Conservation (phyloP, 1,140 invertebrate genomes). For the Ceratina australensis region DNA sequence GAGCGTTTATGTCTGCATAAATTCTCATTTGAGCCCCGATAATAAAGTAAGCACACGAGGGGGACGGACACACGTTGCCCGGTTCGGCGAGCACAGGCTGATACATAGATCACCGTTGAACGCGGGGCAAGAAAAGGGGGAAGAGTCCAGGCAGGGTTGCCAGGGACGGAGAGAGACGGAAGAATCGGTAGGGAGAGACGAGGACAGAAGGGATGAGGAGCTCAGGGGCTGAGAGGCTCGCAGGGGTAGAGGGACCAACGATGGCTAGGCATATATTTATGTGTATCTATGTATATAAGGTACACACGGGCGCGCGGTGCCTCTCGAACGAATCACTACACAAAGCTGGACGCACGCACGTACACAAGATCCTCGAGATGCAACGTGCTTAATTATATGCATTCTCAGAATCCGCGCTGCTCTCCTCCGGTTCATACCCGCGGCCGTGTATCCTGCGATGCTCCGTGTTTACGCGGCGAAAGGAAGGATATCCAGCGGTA, state of each 20-base stretch:
- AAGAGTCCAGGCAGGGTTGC: constrained; percentile 34
- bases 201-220: constrained; percentile 22
- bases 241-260: constrained; percentile 28
- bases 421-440: constrained; percentile 69
- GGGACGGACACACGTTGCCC: constrained; percentile 69
- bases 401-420: constrained; percentile 73
- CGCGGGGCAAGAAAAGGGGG: constrained; percentile 53
- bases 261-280: constrained; percentile 53
- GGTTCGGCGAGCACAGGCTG: constrained; percentile 66
- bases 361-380: constrained; percentile 47
- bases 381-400: constrained; percentile 75
- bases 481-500: constrained; percentile 40
- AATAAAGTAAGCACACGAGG: constrained; percentile 75
- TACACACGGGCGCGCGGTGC: constrained; percentile 36
- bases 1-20: constrained; percentile 77
- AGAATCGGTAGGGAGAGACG: background rate
- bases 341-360: constrained; percentile 31
- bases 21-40: constrained; percentile 77
- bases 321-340: constrained; percentile 46
- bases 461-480: constrained; percentile 64
- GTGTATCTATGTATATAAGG: constrained; percentile 49
- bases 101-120: constrained; percentile 71
- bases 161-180: constrained; percentile 7
- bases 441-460: constrained; percentile 62
- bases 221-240: constrained; percentile 39